phyloP scores from a whole-genome alignment of 2,888 invertebrate species.

The Dryococelus australis region DNA sequence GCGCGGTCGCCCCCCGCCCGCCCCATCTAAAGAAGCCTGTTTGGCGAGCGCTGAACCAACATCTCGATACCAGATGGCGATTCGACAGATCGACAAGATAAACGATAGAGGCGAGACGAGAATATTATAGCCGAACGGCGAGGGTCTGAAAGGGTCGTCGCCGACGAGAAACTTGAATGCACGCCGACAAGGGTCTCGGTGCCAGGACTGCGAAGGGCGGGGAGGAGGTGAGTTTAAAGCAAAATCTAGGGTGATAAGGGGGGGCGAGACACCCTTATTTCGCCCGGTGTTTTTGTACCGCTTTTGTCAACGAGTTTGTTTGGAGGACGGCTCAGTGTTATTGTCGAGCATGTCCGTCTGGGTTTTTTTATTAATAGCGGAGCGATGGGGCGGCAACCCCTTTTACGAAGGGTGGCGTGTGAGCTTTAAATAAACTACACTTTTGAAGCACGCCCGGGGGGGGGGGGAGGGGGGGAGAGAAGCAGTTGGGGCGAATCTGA shows the following conservation, averaged over 20 bases:
- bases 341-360: conserved; percentile 28
- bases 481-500: conserved; percentile 23
- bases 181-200: too few relatives aligned
- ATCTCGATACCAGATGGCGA: too few relatives aligned
- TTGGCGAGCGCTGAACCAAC: too few relatives aligned
- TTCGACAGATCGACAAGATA: too few relatives aligned
- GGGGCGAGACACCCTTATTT: not conserved
- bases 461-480: conserved; percentile 21
- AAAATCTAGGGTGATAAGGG: too few relatives aligned
- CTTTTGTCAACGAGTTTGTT: conserved; percentile 38
- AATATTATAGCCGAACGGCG: too few relatives aligned
- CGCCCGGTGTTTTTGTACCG: conserved; percentile 35
- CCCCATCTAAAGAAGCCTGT: not conserved
- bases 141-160: too few relatives aligned
- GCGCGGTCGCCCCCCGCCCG: not conserved
- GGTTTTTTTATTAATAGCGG: conserved; percentile 31
- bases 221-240: too few relatives aligned
- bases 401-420: conserved; percentile 36
- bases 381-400: conserved; percentile 19
- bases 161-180: too few relatives aligned
- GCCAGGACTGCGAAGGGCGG: too few relatives aligned
- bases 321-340: conserved; percentile 36
- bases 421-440: conserved; percentile 43
- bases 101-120: too few relatives aligned
- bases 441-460: not conserved